phyloP scores from a whole-genome alignment of 2,113 vertebrate species.

The Amphilophus citrinellus region DNA sequence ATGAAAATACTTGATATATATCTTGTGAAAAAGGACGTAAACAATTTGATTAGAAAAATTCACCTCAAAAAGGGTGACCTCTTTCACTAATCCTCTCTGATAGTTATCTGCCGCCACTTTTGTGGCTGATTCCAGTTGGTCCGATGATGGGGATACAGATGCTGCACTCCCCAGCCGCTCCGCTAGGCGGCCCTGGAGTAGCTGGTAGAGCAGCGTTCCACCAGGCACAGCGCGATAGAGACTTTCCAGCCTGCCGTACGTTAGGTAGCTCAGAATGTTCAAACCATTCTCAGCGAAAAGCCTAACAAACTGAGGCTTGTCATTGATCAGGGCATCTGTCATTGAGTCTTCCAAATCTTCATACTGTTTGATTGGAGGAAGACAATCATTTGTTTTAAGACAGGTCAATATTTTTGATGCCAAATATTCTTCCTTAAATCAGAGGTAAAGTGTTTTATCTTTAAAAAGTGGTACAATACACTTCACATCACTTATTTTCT shows the following conservation, averaged over 20 bases:
- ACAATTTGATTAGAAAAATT: no score
- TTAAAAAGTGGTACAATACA: not conserved
- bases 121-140: not conserved
- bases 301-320: slow-evolving; percentile 90
- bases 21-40: rapidly evolving
- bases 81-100: not conserved
- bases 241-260: slow-evolving; percentile 78
- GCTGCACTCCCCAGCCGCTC: slow-evolving; percentile 44
- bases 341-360: slow-evolving; percentile 86
- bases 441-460: not conserved
- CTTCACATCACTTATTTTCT: not conserved
- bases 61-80: slow-evolving; percentile 80
- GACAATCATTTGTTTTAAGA: not conserved
- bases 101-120: slow-evolving; percentile 9
- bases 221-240: slow-evolving; percentile 83
- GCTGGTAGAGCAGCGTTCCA: slow-evolving; percentile 74
- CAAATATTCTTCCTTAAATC: not conserved
- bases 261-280: slow-evolving; percentile 87
- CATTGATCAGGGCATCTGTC: slow-evolving; percentile 87
- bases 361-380: slow-evolving; percentile 58
- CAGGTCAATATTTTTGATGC: not conserved
- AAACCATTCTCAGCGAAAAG: slow-evolving; percentile 89
- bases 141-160: not conserved
- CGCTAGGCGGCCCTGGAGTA: slow-evolving; percentile 79
- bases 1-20: not conserved